phyloP scores from a whole-genome alignment of 1,140 invertebrate genomes.

The Drosophila nigromelanica region DNA sequence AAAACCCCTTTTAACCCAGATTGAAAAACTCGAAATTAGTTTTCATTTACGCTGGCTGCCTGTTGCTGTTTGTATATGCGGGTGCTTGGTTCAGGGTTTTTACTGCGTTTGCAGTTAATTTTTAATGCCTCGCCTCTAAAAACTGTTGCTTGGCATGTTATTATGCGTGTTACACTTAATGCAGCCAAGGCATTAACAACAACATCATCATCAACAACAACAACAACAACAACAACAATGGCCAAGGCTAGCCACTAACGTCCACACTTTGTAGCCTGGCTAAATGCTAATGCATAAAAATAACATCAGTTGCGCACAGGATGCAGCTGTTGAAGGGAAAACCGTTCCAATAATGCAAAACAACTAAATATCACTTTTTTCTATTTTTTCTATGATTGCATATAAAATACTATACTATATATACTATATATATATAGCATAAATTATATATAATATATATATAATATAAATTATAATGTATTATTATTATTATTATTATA shows the following conservation, averaged over 20 bases:
- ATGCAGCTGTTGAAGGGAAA: constrained; percentile 8
- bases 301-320: constrained; percentile 30
- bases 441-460: too few relatives aligned
- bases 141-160: constrained; percentile 77
- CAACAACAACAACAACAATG: constrained; percentile 41
- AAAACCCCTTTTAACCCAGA: constrained; percentile 78
- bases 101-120: constrained; percentile 71
- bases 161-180: constrained; percentile 65
- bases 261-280: constrained; percentile 55
- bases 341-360: constrained; percentile 2
- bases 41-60: constrained; percentile 63
- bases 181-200: constrained; percentile 18
- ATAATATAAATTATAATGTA: too few relatives aligned
- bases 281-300: constrained; percentile 66
- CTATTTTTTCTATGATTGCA: too few relatives aligned
- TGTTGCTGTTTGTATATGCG: constrained; percentile 21
- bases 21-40: constrained; percentile 82
- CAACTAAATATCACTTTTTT: not conserved
- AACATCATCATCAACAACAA: constrained; percentile 10
- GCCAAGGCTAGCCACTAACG: constrained; percentile 41
- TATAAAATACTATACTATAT: too few relatives aligned
- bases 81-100: constrained; percentile 31
- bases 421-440: too few relatives aligned
- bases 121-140: constrained; percentile 74
- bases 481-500: too few relatives aligned